phyloP scores from a whole-genome alignment of 2,113 vertebrate genomes.

The Oryzias celebensis region DNA sequence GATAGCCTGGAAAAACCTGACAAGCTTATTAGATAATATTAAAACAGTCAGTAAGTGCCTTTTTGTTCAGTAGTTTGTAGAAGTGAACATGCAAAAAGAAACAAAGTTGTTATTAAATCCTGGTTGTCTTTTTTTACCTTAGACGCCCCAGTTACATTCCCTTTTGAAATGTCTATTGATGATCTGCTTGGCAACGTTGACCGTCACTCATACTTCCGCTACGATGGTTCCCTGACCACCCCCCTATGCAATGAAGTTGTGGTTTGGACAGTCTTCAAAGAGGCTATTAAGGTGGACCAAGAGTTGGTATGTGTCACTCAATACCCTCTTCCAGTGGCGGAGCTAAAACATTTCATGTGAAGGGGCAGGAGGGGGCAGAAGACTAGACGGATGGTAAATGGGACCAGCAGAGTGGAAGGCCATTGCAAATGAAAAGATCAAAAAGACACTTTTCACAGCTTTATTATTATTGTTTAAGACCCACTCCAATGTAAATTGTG shows the following conservation, averaged over 20 bases:
- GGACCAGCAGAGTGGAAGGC: too few relatives aligned
- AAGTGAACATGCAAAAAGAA: not conserved
- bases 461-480: too few relatives aligned
- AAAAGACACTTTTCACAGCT: too few relatives aligned
- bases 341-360: not conserved
- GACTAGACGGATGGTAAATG: too few relatives aligned
- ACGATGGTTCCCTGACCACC: conserved; percentile 75
- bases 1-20: conserved; percentile 50
- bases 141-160: conserved; percentile 31
- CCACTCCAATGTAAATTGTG: too few relatives aligned
- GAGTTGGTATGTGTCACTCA: conserved; percentile 60
- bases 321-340: not conserved
- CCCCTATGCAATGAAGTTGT: conserved; percentile 72
- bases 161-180: conserved; percentile 52
- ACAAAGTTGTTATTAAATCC: not conserved
- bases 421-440: too few relatives aligned
- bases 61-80: not conserved
- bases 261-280: conserved; percentile 74
- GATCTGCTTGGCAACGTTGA: conserved; percentile 59
- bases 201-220: conserved; percentile 61
- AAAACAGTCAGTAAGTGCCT: conserved; percentile 30
- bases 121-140: not conserved
- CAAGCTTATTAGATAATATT: conserved; percentile 30
- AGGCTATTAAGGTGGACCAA: conserved; percentile 57
- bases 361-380: too few relatives aligned